Evolutionary conservation across 2,888 invertebrate species (phyloP).

Genomic region (Chrysolina americana): DNA sequence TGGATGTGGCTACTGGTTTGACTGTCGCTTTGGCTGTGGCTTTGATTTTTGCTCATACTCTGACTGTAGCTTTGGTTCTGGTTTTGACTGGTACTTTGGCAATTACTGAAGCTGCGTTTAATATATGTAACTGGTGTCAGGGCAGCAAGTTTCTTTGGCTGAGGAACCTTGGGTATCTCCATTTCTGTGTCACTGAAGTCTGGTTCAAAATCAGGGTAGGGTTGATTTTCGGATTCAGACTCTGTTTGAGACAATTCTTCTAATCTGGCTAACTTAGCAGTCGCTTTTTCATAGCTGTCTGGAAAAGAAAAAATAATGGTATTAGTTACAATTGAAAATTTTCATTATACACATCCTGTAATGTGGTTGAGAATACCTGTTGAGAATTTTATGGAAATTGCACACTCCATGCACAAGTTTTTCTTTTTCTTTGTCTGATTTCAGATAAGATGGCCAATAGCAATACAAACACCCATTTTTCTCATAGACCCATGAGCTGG

Average conservation of each 20-base stretch:
- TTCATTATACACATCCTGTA: neutral
- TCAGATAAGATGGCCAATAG: slow-evolving; percentile 15
- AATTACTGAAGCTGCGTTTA: neutral
- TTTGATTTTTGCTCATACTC: neutral
- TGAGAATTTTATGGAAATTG: slow-evolving; percentile 3
- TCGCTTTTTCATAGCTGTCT: slow-evolving; percentile 5
- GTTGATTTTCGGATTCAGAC: neutral
- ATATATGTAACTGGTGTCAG: neutral
- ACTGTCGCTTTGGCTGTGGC: neutral
- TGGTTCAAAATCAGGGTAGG: neutral
- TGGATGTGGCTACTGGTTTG: neutral
- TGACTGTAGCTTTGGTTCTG: too few species aligned
- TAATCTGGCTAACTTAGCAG: neutral
- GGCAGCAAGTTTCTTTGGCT: neutral
- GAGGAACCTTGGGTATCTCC: slow-evolving; percentile 7
- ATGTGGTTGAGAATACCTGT: slow-evolving; percentile 2
- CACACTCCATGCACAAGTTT: slow-evolving; percentile 1
- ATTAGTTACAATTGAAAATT: neutral
- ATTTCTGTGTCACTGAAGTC: neutral
- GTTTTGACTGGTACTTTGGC: neutral
- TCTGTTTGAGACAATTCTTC: slow-evolving; percentile 11
- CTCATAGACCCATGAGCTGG: slow-evolving; percentile 3
- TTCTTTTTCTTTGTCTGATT: slow-evolving; percentile 19
- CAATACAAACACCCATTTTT: slow-evolving; percentile 15
- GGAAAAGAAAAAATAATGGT: neutral